Percentiles rank a stretch among this genome's conserved stretches.
These are phyloP conservation scores for Herminia tarsipennalis DNA, from an alignment of 2,888 invertebrate genomes.

Conservation along the genomic window DNA sequence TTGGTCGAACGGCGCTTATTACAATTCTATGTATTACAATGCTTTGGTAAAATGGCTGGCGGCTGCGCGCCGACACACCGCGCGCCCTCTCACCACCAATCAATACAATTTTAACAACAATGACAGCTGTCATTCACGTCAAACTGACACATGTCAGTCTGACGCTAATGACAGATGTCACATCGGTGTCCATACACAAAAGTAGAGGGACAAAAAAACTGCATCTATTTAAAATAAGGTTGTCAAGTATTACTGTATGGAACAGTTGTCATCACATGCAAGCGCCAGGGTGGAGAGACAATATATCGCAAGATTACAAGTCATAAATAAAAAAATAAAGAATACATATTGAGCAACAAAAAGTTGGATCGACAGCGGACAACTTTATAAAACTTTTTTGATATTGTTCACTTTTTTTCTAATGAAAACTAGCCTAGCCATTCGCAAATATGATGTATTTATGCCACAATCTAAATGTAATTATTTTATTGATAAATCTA, in stretches of 20 bases:
- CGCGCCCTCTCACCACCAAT: slow-evolving; percentile 27
- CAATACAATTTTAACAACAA: slow-evolving; percentile 25
- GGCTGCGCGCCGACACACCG: slow-evolving; percentile 14
- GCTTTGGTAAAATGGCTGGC: slow-evolving; percentile 58
- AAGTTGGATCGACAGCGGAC: slow-evolving; percentile 21
- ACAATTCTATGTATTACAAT: slow-evolving; percentile 44
- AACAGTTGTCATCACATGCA: slow-evolving; percentile 35
- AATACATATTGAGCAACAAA: slow-evolving; percentile 46
- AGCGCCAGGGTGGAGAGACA: slow-evolving; percentile 23
- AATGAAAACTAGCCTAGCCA: no score
- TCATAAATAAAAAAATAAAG: slow-evolving; percentile 22
- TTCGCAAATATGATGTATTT: no score
- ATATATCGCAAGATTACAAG: slow-evolving; percentile 21
- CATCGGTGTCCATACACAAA: slow-evolving; percentile 12
- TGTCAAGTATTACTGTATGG: slow-evolving; percentile 12
- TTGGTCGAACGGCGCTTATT: slow-evolving; percentile 25
- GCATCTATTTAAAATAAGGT: slow-evolving; percentile 11
- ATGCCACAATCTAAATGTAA: no score
- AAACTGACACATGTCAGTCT: slow-evolving; percentile 13
- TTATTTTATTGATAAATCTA: no score
- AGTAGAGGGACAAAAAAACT: slow-evolving; percentile 8
- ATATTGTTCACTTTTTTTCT: no score
- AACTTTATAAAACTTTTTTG: neutral
- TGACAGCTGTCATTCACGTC: slow-evolving; percentile 25
- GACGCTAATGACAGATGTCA: slow-evolving; percentile 23